phyloP scores from a whole-genome alignment of 2,797 vertebrate species.

The Microchirus variegatus region DNA sequence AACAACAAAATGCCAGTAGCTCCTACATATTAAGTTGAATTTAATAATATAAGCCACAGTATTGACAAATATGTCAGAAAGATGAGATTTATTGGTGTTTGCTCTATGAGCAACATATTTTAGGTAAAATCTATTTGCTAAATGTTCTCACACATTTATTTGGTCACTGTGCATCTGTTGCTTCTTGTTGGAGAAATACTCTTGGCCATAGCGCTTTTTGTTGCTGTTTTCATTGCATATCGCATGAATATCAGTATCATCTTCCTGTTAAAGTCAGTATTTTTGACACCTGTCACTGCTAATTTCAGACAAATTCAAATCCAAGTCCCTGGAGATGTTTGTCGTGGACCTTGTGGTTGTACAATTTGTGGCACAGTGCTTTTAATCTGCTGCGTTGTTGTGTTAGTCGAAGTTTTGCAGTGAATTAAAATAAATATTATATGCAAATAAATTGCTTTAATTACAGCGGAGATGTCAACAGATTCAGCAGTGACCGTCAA shows the following conservation, averaged over 20 bases:
- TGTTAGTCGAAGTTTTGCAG: constrained; percentile 3
- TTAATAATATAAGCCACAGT: no score
- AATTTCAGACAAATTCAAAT: not conserved
- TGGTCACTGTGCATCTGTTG: no score
- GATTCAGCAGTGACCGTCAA: constrained; percentile 19
- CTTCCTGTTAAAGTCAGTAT: not conserved
- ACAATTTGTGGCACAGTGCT: not conserved
- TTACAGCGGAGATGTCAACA: constrained; percentile 33
- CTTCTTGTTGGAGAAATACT: constrained; percentile 1
- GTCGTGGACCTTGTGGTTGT: constrained; percentile 10
- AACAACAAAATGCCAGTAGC: no score
- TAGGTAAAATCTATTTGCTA: no score
- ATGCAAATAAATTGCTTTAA: constrained; percentile 20
- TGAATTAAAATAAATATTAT: not conserved
- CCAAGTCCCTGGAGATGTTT: not conserved
- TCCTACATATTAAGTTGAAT: no score
- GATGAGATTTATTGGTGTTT: no score
- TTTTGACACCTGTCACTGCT: not conserved
- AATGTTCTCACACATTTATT: no score
- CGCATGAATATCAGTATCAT: constrained; percentile 12
- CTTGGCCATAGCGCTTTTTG: not conserved
- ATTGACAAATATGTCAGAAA: no score
- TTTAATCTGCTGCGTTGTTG: constrained; percentile 19
- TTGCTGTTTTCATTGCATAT: not conserved
- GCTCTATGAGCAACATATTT: no score